Conservation (phyloP, 1,140 invertebrate species). For the Microplitis demolitor region DNA sequence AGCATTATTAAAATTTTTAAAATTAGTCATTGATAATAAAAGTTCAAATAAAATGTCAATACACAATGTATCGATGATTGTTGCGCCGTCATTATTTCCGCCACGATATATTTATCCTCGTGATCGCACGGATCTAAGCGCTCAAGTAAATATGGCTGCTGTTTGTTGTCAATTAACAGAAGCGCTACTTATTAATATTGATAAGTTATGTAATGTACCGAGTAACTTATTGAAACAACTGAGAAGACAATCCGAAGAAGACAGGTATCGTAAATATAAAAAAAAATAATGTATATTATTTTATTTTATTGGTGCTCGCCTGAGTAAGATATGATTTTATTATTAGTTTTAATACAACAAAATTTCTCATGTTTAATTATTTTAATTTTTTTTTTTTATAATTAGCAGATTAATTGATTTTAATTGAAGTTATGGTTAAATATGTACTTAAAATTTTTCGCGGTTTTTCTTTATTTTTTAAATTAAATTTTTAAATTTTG, state of each 20-base stretch:
- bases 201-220: slow-evolving; percentile 81
- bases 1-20: slow-evolving; percentile 76
- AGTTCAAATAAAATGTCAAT: slow-evolving; percentile 85
- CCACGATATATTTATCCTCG: slow-evolving; percentile 68
- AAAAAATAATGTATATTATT: slow-evolving; percentile 46
- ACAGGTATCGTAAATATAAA: slow-evolving; percentile 58
- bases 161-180: slow-evolving; percentile 82
- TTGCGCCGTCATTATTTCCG: slow-evolving; percentile 88
- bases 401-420: no score
- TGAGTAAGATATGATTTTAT: no score
- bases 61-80: slow-evolving; percentile 91
- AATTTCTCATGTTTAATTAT: no score
- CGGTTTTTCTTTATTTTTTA: no score
- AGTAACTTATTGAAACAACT: slow-evolving; percentile 71
- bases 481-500: no score
- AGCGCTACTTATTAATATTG: slow-evolving; percentile 73
- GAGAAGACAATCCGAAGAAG: slow-evolving; percentile 65
- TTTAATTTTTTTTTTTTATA: no score
- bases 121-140: slow-evolving; percentile 63
- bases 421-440: no score
- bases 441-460: no score
- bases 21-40: slow-evolving; percentile 72
- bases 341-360: no score
- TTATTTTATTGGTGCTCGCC: background rate
- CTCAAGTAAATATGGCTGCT: slow-evolving; percentile 81